Evolutionary conservation across 1,140 invertebrate genomes (phyloP), one percentile per base, ranked within the genome.

Genomic region (Catajapyx aquilonaris): DNA sequence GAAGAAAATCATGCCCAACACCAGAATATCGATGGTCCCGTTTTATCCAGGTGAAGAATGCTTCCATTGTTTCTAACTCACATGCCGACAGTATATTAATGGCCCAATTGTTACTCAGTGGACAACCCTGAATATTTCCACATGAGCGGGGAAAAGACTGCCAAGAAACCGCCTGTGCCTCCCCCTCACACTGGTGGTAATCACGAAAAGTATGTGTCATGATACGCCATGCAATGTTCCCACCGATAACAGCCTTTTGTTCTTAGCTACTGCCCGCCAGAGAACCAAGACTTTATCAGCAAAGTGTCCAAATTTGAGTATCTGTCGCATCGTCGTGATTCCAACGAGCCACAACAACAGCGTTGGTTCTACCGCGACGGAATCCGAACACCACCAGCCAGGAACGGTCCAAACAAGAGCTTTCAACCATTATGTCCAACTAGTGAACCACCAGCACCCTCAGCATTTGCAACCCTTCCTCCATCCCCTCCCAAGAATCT

Each of bases 21-120:
- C 71, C 2, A 61, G 79, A 45, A 74, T 81, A 30, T 81, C 80
- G 2, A 79, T 81, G 72, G 67, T 71, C 13, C 74, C 76, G 48
- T 59, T 62, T 44, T 47, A 54, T 40, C 54, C 57, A 45, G 59
- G 60, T 62, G 41, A 45, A 47, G 17, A 16, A 18, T 31, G n/a
- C 15, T 41, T 16, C 31, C 22, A 17, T 19, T 30, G 11, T 22
- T 11, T 7, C 10, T 15, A 13, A 25, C 17, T 17, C 7, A 30
- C 13, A 3, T 9, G 25, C 16, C 5, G 18, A 13, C 31, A 30
- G 21, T 10, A 2, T 2, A 11, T 37, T 11, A 15, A 30, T 2
- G 17, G 17, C 3, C 11, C 2, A n/a, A 13, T 5, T 17, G 42
- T n/a, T n/a, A n/a, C n/a, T 40, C 41, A n/a, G 18, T 44, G 36